These are phyloP conservation scores for Sardina pilchardus DNA, from an alignment of 2,113 vertebrate species.

Conservation along the genomic window DNA sequence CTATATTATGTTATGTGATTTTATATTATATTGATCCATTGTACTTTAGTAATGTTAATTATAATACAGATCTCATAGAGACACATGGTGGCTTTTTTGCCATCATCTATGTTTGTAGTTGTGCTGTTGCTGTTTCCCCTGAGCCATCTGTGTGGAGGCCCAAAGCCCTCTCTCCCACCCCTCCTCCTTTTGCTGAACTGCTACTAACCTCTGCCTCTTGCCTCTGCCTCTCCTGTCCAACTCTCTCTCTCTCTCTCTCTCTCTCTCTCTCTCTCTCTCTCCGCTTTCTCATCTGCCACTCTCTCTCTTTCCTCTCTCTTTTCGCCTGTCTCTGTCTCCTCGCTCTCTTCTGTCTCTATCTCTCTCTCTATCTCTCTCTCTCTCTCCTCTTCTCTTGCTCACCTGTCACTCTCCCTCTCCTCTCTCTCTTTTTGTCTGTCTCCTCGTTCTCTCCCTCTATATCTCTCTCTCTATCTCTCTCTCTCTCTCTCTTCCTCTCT, in stretches of 20 bases:
- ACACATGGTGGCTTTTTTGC: no score
- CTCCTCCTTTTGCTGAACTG: conserved; percentile 42
- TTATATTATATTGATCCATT: not conserved
- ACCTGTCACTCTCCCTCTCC: not conserved
- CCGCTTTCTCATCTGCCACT: not conserved
- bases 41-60: not conserved
- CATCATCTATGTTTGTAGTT: no score
- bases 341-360: conserved; percentile 71
- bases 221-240: conserved; percentile 77
- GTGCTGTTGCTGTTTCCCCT: not conserved
- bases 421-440: not conserved
- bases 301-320: not conserved
- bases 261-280: not conserved
- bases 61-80: no score
- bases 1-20: not conserved
- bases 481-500: conserved; percentile 53
- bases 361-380: not conserved
- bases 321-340: not conserved
- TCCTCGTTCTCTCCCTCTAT: conserved; percentile 67
- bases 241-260: not conserved
- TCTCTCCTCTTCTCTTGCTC: not conserved
- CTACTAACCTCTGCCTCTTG: conserved; percentile 54
- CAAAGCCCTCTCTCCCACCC: conserved; percentile 31
- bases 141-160: conserved; percentile 2
- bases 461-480: conserved; percentile 54